Percentiles rank a stretch among this genome's conserved stretches.
phyloP scores from a whole-genome alignment of 2,888 invertebrate genomes.

The Eupithecia centaureata region DNA sequence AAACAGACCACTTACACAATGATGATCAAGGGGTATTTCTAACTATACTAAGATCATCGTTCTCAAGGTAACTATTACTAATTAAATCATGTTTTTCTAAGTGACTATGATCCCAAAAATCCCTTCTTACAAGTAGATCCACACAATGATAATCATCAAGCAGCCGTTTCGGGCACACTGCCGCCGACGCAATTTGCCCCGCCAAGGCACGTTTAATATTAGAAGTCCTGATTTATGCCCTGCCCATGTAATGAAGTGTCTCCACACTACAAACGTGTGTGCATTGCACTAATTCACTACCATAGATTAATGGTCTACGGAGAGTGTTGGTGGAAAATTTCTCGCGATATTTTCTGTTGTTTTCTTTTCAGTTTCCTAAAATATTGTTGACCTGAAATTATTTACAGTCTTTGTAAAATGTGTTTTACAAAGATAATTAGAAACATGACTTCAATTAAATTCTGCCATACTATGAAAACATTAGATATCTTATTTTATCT shows the following conservation, averaged over 20 bases:
- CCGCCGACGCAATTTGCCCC: slow-evolving; percentile 71
- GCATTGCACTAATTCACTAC: slow-evolving; percentile 80
- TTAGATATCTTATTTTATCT: background rate
- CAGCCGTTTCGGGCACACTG: slow-evolving; percentile 27
- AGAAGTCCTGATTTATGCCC: slow-evolving; percentile 84
- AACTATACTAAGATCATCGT: too few species aligned
- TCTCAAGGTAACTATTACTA: background rate
- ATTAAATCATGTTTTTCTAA: background rate
- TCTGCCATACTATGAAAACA: background rate
- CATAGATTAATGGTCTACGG: slow-evolving; percentile 69
- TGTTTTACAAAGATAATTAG: background rate
- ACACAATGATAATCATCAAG: slow-evolving; percentile 31
- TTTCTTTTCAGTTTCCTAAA: slow-evolving; percentile 1
- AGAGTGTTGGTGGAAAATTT: slow-evolving; percentile 29
- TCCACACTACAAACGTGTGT: slow-evolving; percentile 79
- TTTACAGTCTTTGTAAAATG: background rate
- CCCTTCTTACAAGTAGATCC: background rate
- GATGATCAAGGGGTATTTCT: too few species aligned
- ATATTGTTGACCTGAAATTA: background rate
- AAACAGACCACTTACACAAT: too few species aligned
- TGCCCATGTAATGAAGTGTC: slow-evolving; percentile 82
- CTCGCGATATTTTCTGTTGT: slow-evolving; percentile 23
- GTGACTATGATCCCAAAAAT: background rate
- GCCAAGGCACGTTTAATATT: slow-evolving; percentile 84
- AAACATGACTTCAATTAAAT: background rate